phyloP scores from a whole-genome alignment of 2,797 vertebrate genomes.

The Periophthalmus magnuspinnatus region DNA sequence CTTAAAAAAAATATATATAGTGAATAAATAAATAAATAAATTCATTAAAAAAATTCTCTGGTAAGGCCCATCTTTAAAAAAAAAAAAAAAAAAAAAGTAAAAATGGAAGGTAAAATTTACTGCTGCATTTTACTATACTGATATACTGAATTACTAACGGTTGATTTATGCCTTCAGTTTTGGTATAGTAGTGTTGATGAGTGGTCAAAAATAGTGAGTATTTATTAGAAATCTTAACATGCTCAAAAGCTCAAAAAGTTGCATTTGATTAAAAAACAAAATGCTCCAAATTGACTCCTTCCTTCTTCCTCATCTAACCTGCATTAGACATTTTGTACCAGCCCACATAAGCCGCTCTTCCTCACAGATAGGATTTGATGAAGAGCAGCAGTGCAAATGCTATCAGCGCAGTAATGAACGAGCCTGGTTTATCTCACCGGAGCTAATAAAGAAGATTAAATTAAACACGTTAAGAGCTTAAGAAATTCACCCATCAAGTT shows the following conservation, averaged over 20 bases:
- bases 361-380: conserved; percentile 1
- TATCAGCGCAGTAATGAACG: conserved; percentile 6
- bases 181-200: neutral
- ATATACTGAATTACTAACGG: too few relatives aligned
- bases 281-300: too few relatives aligned
- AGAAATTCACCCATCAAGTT: neutral
- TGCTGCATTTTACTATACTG: too few relatives aligned
- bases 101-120: too few relatives aligned
- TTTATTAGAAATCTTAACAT: neutral
- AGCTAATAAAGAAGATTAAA: conserved; percentile 15
- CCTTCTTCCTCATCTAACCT: neutral
- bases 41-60: too few relatives aligned
- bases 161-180: neutral
- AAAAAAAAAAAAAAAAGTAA: too few relatives aligned
- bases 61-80: too few relatives aligned
- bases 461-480: conserved; percentile 7
- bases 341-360: neutral
- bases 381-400: neutral
- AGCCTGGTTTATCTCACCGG: conserved; percentile 12
- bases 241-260: neutral
- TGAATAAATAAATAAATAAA: too few relatives aligned
- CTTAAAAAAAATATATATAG: too few relatives aligned
- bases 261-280: neutral
- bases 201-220: neutral
- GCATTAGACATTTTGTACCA: neutral